Evolutionary conservation across 2,797 vertebrate genomes (phyloP).

Genomic region (Anas georgica): DNA sequence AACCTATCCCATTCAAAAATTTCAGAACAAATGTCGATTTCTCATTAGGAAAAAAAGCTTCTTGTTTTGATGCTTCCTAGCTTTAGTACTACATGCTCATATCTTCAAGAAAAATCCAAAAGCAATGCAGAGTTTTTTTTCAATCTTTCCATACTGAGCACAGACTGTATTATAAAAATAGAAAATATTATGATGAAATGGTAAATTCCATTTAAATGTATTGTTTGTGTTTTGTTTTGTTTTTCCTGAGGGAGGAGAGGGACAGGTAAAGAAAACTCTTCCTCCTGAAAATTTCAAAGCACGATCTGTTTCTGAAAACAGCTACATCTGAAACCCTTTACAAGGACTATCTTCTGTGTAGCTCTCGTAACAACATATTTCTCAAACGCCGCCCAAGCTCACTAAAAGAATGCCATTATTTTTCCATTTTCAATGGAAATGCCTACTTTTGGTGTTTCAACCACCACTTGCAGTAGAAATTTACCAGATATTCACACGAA

Average conservation of each 20-base stretch:
- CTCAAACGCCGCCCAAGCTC: background rate
- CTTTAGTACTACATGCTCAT: background rate
- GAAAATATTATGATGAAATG: background rate
- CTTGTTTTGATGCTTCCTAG: background rate
- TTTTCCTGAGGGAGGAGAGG: background rate
- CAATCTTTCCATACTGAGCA: background rate
- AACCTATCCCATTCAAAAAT: background rate
- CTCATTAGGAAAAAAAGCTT: background rate
- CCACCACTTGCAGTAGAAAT: background rate
- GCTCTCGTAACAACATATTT: background rate
- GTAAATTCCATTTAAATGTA: background rate
- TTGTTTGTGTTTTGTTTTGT: too few relatives aligned
- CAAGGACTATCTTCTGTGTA: background rate
- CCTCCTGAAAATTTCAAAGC: background rate
- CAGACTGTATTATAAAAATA: accelerated
- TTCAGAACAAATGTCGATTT: background rate
- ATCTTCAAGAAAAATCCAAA: background rate
- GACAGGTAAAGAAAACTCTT: background rate
- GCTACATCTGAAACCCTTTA: background rate
- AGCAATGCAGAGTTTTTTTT: accelerated
- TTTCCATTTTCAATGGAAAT: background rate
- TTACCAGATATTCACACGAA: background rate
- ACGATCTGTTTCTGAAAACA: background rate
- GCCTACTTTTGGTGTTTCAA: background rate
- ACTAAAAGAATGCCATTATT: background rate